Evolutionary conservation across 2,113 vertebrate species (phyloP), one percentile per base, ranked within the genome.

Genomic region (Lichenostomus cassidix): DNA sequence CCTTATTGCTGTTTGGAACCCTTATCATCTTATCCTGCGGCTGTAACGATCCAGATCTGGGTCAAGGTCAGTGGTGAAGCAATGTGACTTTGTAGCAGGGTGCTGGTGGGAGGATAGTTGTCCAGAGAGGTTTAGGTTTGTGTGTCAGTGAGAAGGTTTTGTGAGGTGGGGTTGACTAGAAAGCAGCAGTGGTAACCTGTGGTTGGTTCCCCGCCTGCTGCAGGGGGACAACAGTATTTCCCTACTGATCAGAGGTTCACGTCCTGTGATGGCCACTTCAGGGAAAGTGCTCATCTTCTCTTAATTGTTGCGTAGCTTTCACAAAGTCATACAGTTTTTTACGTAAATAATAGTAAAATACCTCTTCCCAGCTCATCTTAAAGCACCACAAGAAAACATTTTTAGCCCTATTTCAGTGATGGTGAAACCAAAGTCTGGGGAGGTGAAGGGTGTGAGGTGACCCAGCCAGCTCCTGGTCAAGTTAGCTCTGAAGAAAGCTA

Each of bases 151-250:
- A 29, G 41, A 12, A 67, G 22, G 8, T 1, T 1, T 7, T 56
- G 41, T 56, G 56, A 44, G 8, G 15, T 21, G 23, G 9, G 27
- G 23, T 22, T 12, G 23, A 39, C 12, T 8, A 24, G 31, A 63
- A 58, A 81, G 53, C 41, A 69, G 35, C 16, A 28, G 5, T 7
- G 17, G 22, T 24, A 62, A 25, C 35, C 12, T 74, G n/a, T 65
- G 21, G 35, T 31, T 1, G 0, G 13, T 49, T 39, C 8, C 50
- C n/a, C 9, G 2, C 9, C 9, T 31, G 12, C 11, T 5, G 1
- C 5, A 77, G 41, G 33, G 9, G 56, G 27, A 17, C 15, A 41
- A 9, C 2, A 19, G 9, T 31, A 28, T 46, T 83, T 67, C 33
- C 55, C 9, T 35, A 12, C 33, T 18, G 21, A 49, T 76, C 1